Evolutionary conservation across 2,113 vertebrate species (phyloP), one percentile per base, ranked within the genome.

Genomic region (Pantherophis guttatus): DNA sequence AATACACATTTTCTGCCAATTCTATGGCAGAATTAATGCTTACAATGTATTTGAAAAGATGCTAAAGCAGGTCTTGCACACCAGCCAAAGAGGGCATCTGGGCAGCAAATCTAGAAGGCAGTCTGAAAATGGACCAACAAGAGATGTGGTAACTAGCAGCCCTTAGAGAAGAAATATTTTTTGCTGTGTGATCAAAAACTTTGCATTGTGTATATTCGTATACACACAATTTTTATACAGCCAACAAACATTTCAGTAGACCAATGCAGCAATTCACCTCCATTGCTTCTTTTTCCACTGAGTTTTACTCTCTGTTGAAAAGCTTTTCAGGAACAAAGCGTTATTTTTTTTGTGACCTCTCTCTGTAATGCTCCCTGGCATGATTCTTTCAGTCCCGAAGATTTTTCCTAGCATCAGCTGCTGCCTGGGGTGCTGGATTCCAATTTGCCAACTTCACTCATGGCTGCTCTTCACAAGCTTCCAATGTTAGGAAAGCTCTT

Each of bases 401-500:
- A 24, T 8, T 95, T 91, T 81, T 89, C 70, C 81, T 0, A 91
- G 93, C 94, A 95, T 59, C 33, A 50, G n/a, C 15, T 15, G 33
- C 2, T 57, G 65, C 21, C 59, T 4, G n/a, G 4, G 24, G 23
- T 33, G 54, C n/a, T 93, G 59, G 17, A 2, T 15, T 0, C 0
- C 87, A 91, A 87, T 50, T 50, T 29, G 33, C n/a, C 9, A 91
- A 15, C 94, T 94, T 92, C 87, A 48, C 3, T 70, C 29, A 4
- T 0, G 48, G 44, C 29, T 5, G 91, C 19, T n/a, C 62, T 92
- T 98, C 97, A 99, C 92, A 99, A 98, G 97, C 99, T 99, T 97
- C 99, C 99, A 0, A 99, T 99, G 97, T 99, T 99, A 95, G 99
- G 99, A 97, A 99, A 99, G 95, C 99, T 99, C 97, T 99, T 99